These are phyloP conservation scores for Chorisops tibialis DNA, from an alignment of 2,888 invertebrate genomes.

Conservation along the genomic window DNA sequence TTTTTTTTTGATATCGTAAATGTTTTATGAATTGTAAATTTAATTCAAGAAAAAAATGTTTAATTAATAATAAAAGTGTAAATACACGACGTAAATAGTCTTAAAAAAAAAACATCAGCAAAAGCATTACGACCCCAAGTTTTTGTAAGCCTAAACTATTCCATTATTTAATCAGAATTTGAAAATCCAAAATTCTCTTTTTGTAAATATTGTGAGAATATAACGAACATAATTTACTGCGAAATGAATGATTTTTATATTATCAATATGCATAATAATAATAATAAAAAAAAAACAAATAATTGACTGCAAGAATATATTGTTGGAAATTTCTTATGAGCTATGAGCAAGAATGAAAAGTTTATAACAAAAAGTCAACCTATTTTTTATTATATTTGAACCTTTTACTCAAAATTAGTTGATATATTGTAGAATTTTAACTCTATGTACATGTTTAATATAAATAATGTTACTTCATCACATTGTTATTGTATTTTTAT, in stretches of 20 bases:
- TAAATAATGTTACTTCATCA: constrained; percentile 16
- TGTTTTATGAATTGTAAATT: too few relatives aligned
- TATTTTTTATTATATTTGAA: constrained; percentile 25
- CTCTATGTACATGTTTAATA: constrained; percentile 24
- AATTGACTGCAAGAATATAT: too few relatives aligned
- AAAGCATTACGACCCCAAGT: constrained; percentile 14
- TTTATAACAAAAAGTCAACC: constrained; percentile 3
- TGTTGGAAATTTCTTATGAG: background rate
- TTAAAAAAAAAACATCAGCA: background rate
- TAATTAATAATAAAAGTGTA: background rate
- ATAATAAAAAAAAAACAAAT: too few relatives aligned
- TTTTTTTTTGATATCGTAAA: too few relatives aligned
- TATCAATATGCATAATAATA: too few relatives aligned
- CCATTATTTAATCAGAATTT: constrained; percentile 12
- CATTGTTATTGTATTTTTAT: too few relatives aligned
- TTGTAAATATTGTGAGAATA: too few relatives aligned
- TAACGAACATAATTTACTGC: too few relatives aligned
- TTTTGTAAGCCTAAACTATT: constrained; percentile 1
- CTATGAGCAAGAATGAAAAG: constrained; percentile 17
- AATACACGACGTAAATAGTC: background rate
- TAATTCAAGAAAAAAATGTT: background rate
- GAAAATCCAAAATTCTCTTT: too few relatives aligned
- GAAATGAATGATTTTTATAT: too few relatives aligned
- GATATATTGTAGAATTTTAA: constrained; percentile 22
- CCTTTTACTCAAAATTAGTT: constrained; percentile 14